Conservation (phyloP, 2,888 invertebrate genomes). For the Tanytarsus gracilentus region DNA sequence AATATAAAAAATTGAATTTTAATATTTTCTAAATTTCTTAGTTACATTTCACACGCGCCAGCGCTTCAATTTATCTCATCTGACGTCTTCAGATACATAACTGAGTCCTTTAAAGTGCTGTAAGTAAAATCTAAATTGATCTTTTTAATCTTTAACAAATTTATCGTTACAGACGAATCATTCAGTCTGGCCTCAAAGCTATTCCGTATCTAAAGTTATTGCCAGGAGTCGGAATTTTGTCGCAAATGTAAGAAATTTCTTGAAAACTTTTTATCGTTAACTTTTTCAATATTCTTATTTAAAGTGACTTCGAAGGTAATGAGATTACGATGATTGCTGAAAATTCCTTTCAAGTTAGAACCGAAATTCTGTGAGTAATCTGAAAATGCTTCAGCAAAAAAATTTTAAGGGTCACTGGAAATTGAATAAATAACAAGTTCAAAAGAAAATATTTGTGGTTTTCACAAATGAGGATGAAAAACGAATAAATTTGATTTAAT, state of each 20-base stretch:
- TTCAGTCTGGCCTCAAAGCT: slow-evolving; percentile 56
- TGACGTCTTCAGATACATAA: slow-evolving; percentile 40
- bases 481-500: no score
- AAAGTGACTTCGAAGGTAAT: slow-evolving; percentile 65
- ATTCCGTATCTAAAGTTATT: slow-evolving; percentile 56
- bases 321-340: slow-evolving; percentile 53
- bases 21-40: slow-evolving; percentile 41
- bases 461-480: no score
- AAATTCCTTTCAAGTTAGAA: slow-evolving; percentile 58
- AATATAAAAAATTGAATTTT: no score
- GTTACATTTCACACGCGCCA: slow-evolving; percentile 61
- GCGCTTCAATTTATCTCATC: slow-evolving; percentile 46
- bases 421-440: no score
- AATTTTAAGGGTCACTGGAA: no score
- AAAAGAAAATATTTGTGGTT: no score
- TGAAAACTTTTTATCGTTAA: not conserved
- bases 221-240: slow-evolving; percentile 47
- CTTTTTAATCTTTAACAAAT: not conserved
- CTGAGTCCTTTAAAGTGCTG: slow-evolving; percentile 48
- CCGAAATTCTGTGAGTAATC: slow-evolving; percentile 67
- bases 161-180: slow-evolving; percentile 51
- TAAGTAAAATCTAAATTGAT: slow-evolving; percentile 40
- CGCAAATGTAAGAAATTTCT: slow-evolving; percentile 57
- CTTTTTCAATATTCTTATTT: slow-evolving; percentile 33
- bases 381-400: no score